Conservation (phyloP, 1,140 invertebrate genomes). For the Triops longicaudatus region DNA sequence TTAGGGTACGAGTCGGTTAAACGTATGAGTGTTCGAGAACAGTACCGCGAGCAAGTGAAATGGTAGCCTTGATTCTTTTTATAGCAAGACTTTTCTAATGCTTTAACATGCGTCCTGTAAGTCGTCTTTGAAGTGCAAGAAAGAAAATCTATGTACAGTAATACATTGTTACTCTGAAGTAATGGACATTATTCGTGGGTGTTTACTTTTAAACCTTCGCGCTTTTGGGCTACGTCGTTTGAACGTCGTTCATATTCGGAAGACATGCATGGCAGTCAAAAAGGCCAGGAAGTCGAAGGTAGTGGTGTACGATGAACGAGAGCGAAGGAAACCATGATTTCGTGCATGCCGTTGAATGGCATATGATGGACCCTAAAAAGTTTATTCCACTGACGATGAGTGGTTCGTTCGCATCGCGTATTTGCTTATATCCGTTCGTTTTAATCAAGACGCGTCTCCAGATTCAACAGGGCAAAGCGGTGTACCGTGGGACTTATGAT, state of each 20-base stretch:
- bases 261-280: too few species aligned
- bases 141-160: constrained; percentile 13
- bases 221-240: too few species aligned
- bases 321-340: neutral
- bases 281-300: too few species aligned
- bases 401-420: constrained; percentile 73
- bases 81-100: neutral
- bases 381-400: constrained; percentile 87
- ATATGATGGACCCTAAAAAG: constrained; percentile 94
- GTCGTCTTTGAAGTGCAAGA: constrained; percentile 17
- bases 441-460: constrained; percentile 95
- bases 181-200: too few species aligned
- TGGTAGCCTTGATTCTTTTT: constrained; percentile 49
- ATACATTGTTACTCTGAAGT: constrained; percentile 31
- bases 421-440: constrained; percentile 86
- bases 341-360: constrained; percentile 84
- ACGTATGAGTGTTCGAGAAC: constrained; percentile 70
- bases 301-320: neutral
- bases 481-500: constrained; percentile 72
- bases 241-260: too few species aligned
- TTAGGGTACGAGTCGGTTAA: constrained; percentile 94
- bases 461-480: constrained; percentile 68
- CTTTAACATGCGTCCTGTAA: neutral
- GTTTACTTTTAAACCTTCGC: too few species aligned
- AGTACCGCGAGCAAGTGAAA: constrained; percentile 67